phyloP scores from a whole-genome alignment of 2,888 invertebrate genomes.

The Nemapogon koenigi region DNA sequence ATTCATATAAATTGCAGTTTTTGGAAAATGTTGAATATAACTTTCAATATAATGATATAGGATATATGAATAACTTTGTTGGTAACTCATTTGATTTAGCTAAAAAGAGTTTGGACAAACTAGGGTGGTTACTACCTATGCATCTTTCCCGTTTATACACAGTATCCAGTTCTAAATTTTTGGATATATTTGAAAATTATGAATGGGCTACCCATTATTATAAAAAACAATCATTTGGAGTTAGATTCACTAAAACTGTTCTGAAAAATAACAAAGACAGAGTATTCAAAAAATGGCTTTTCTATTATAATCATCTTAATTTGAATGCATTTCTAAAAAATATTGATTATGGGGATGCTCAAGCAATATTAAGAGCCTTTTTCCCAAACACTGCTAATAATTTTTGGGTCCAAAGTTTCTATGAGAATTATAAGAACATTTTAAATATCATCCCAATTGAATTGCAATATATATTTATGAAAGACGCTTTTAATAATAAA shows the following conservation, averaged over 20 bases:
- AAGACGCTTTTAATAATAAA: conserved; percentile 25
- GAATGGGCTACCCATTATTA: background rate
- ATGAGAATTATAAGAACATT: conserved; percentile 22
- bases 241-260: conserved; percentile 25
- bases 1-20: conserved; percentile 26
- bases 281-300: conserved; percentile 23
- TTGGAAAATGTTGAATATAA: conserved; percentile 18
- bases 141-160: conserved; percentile 22
- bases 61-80: conserved; percentile 22
- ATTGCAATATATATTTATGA: conserved; percentile 26
- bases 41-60: conserved; percentile 3
- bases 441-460: conserved; percentile 25
- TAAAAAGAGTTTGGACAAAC: conserved; percentile 17
- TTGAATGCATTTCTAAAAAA: conserved; percentile 22
- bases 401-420: conserved; percentile 29
- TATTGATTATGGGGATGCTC: conserved; percentile 25
- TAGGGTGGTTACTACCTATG: conserved; percentile 6
- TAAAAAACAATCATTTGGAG: conserved; percentile 19
- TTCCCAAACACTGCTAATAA: conserved; percentile 20
- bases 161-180: conserved; percentile 25
- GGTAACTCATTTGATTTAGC: conserved; percentile 27
- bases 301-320: conserved; percentile 22
- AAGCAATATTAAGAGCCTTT: conserved; percentile 22
- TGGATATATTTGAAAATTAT: conserved; percentile 29
- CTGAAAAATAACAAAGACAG: conserved; percentile 29